Base-by-base conservation (phyloP, 2,797 vertebrate species). In the Phrynocephalus guinanensis region DNA sequence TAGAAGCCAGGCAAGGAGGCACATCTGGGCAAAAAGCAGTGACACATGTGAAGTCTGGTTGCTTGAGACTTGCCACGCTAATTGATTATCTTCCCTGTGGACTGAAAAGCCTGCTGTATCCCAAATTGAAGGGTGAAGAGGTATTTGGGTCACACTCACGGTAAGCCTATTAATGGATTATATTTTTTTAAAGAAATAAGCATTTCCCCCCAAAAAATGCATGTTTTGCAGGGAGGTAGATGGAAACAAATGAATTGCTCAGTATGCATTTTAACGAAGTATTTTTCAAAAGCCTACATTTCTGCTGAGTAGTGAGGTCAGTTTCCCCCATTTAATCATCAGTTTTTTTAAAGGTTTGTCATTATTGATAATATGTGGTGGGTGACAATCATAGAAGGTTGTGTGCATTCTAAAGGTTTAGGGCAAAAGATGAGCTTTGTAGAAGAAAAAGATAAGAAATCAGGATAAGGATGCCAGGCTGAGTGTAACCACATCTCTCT, bases 161-260 rank as follows among this genome's bases (percentile, higher is more conserved):
- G 24, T 75, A 88, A 85, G 79, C 26, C 71, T 88, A 85, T 79
- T 81, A 82, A 88, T 81, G 70, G 52, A 80, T 88, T 75, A 66
- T 26, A 16, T 84, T 11, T 33, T 73, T 84, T 18, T 33, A 38
- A 44, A 76, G n/a, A 67, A 60, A 70, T 77, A 73, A 28, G 38
- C 30, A 60, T 48, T 88, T 84, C 75, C 48, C 38, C 38, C 38
- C 13, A 0, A 56, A 56, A 56, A 56, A 72, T 81, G 87, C 44
- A 52, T 76, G 70, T 75, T 16, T 66, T 85, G 48, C 48, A 24
- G 48, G 13, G 48, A 50, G 15, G 11, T n/a, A 20, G 26, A 68
- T 7, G 52, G 28, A 70, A 88, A 88, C 70, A 72, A 50, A 66
- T 72, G n/a, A 84, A 84, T 63, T 75, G 68, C 50, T 86, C 50